These are phyloP conservation scores for Penaeus vannamei DNA, from an alignment of 1,140 invertebrate species.

Conservation along the genomic window DNA sequence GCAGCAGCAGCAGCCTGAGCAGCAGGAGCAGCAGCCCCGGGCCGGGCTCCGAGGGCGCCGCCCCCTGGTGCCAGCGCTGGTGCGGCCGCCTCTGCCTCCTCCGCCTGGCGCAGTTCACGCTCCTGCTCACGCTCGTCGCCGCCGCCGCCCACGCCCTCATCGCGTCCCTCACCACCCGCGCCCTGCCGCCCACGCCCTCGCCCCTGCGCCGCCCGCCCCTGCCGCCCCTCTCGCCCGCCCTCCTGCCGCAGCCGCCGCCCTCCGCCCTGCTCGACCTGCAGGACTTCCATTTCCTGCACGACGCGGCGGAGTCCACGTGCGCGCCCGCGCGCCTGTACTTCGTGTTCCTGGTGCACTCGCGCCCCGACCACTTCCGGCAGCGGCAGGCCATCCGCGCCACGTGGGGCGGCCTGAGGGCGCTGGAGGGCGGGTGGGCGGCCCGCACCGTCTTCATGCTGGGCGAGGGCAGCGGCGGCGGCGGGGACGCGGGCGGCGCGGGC, in stretches of 20 bases:
- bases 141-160: slow-evolving; percentile 31
- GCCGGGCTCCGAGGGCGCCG: slow-evolving; percentile 18
- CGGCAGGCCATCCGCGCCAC: slow-evolving; percentile 71
- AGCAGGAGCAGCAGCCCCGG: slow-evolving; percentile 50
- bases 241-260: slow-evolving; percentile 22
- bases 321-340: slow-evolving; percentile 54
- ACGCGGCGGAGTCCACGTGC: slow-evolving; percentile 42
- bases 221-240: slow-evolving; percentile 33
- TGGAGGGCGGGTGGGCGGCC: slow-evolving; percentile 67
- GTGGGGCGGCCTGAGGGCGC: slow-evolving; percentile 68
- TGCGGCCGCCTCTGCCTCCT: slow-evolving; percentile 48
- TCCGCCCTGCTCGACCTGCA: slow-evolving; percentile 56
- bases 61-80: slow-evolving; percentile 11
- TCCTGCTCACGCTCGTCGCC: slow-evolving; percentile 4
- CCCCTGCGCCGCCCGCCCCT: neutral
- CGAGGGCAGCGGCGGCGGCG: slow-evolving; percentile 68
- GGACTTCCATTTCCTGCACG: slow-evolving; percentile 53
- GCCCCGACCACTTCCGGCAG: slow-evolving; percentile 71
- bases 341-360: slow-evolving; percentile 71
- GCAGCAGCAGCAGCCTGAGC: slow-evolving; percentile 26
- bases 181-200: slow-evolving; percentile 5
- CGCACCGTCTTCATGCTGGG: slow-evolving; percentile 71
- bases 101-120: slow-evolving; percentile 45
- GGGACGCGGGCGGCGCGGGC: slow-evolving; percentile 63
- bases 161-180: slow-evolving; percentile 21